These are phyloP conservation scores for Mus minutoides DNA, from an alignment of 2,797 vertebrate genomes.

Conservation along the genomic window DNA sequence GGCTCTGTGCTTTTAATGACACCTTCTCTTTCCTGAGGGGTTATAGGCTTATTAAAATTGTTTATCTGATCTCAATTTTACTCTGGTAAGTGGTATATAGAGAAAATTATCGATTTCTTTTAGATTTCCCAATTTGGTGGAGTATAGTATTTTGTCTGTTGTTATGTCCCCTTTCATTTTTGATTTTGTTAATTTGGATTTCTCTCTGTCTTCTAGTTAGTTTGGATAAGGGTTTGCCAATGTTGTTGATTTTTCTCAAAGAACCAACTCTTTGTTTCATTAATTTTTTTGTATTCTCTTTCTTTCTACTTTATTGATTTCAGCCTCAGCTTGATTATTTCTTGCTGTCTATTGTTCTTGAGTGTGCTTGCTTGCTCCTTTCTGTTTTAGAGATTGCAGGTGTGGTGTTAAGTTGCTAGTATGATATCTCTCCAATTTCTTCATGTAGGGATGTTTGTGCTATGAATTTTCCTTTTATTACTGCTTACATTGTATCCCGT, in stretches of 20 bases:
- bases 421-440: background rate
- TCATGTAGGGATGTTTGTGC: background rate
- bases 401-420: background rate
- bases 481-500: background rate
- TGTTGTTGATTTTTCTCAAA: background rate
- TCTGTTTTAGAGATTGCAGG: background rate
- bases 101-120: background rate
- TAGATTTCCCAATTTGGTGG: background rate
- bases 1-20: background rate
- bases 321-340: background rate
- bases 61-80: background rate
- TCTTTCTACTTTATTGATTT: background rate
- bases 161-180: background rate
- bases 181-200: background rate
- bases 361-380: background rate
- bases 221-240: background rate
- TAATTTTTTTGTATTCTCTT: background rate
- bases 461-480: background rate
- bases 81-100: background rate
- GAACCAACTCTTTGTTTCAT: background rate
- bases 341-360: background rate
- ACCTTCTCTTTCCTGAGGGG: background rate
- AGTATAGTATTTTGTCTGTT: background rate
- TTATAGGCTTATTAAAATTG: background rate
- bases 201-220: background rate